phyloP scores from a whole-genome alignment of 2,113 vertebrate species.

The Lasiurus borealis region DNA sequence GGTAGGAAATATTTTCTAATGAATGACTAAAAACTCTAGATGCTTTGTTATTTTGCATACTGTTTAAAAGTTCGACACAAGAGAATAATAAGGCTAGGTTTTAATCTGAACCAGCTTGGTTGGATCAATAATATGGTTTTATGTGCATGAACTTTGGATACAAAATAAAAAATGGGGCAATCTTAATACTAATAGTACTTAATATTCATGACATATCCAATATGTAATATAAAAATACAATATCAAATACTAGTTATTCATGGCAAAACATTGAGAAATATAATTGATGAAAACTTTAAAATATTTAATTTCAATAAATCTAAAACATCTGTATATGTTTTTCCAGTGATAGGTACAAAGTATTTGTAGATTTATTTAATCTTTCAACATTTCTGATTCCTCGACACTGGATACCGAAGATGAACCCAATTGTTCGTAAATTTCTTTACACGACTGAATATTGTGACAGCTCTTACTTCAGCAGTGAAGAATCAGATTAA shows the following conservation, averaged over 20 bases:
- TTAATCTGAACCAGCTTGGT: neutral
- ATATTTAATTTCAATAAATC: constrained; percentile 18
- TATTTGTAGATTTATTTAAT: constrained; percentile 99
- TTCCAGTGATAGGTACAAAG: constrained; percentile 97
- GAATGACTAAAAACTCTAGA: neutral
- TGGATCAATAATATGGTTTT: neutral
- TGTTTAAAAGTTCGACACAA: neutral
- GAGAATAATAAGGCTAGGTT: neutral
- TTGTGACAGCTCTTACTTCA: constrained; percentile 97
- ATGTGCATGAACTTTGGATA: neutral
- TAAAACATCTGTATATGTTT: constrained; percentile 63
- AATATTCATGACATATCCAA: neutral
- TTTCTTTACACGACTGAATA: constrained; percentile 96
- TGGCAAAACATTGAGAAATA: neutral
- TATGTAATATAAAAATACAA: neutral
- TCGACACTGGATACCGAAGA: constrained; percentile 95
- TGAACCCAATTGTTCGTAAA: constrained; percentile 94
- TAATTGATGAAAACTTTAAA: neutral
- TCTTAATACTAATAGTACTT: neutral
- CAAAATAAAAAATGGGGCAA: neutral
- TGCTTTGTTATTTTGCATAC: neutral
- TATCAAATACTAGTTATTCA: neutral
- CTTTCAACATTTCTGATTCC: constrained; percentile 96
- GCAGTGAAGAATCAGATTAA: constrained; percentile 97
- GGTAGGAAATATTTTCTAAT: neutral